Evolutionary conservation across 1,140 invertebrate genomes (phyloP), one percentile per base, ranked within the genome.

Genomic region (Drosophila lini): DNA sequence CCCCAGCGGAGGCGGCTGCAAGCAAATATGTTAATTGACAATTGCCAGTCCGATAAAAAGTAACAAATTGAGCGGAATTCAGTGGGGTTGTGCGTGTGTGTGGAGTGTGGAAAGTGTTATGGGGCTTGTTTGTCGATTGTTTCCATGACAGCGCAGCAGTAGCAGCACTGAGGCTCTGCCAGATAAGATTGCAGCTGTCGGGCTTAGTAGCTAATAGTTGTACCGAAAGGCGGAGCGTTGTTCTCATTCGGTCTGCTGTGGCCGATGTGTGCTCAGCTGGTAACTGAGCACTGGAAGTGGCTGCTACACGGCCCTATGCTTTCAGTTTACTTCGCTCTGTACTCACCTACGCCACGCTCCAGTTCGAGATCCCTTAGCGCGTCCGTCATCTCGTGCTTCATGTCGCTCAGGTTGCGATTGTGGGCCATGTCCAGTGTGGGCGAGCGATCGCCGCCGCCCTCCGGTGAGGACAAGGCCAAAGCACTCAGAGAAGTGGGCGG

Each of bases 341-440:
- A 82, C 81, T 80, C 69, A 84, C 73, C 81, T 59, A 61, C 68
- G 40, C 40, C 64, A 9, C 80, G 78, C 63, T 93, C 93, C 80
- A 75, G 31, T 75, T 93, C 91, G 15, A 92, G 74, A 90, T 95
- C 94, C 58, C 92, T 93, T 47, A 96, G 91, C 52, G 96, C 96
- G 93, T 96, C 96, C 47, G 93, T 95, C 76, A 97, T 94, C 86
- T 96, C 95, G 89, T 95, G 94, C 78, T 95, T 93, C 32, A 97
- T 93, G 92, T 96, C 95, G 69, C 95, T 95, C 52, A 95, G 91
- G 92, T 96, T 94, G 57, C 95, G 95, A 92, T 96, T 96, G 79
- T 95, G 94, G 15, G 95, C 94, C 78, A 97, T 96, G 88, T 96
- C 95, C 64, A 97, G 92, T 74, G 95, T 95, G 34, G 96, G 96